These are phyloP conservation scores for roundworm (Caenorhabditis elegans) DNA, from an alignment of 1,140 invertebrate species.

Conservation along the genomic window WBcel235 BX284605.5:8118001-8118500, in stretches of 20 bases:
- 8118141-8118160: neutral
- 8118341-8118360: neutral
- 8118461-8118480: too few relatives aligned
- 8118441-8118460: too few relatives aligned
- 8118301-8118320: neutral
- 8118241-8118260: too few relatives aligned
- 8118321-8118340: neutral
- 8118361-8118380: neutral
- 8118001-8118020: too few relatives aligned
- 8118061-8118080: neutral
- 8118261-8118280: too few relatives aligned
- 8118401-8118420: neutral
- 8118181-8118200: too few relatives aligned
- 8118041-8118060: neutral
- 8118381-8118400: neutral
- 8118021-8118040: neutral
- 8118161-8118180: neutral
- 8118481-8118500: too few relatives aligned
- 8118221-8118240: too few relatives aligned
- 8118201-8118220: too few relatives aligned
- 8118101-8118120: neutral
- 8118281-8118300: neutral
- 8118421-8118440: too few relatives aligned
- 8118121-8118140: neutral
- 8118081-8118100: too few relatives aligned